Percentiles rank a stretch among this genome's conserved stretches.
phyloP scores from a whole-genome alignment of 1,140 invertebrate genomes.

The Drosophila asahinai region DNA sequence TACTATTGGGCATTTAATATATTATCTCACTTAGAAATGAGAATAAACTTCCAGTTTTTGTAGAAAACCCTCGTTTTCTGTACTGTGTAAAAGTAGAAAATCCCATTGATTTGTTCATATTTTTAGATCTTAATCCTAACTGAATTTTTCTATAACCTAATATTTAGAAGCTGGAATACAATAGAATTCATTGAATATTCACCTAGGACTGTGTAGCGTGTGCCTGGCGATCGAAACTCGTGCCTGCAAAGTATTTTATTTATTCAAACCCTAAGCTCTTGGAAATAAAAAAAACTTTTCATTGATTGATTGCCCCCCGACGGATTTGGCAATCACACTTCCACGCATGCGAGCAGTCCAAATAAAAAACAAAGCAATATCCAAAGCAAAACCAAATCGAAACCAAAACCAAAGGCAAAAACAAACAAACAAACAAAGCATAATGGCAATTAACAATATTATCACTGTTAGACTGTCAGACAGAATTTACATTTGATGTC shows the following conservation, averaged over 20 bases:
- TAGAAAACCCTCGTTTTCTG: no score
- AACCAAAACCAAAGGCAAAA: slow-evolving; percentile 5
- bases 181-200: slow-evolving; percentile 6
- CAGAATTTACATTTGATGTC: slow-evolving; percentile 45
- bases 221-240: slow-evolving; percentile 10
- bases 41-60: neutral
- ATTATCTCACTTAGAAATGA: neutral
- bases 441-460: slow-evolving; percentile 44
- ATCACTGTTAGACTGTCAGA: slow-evolving; percentile 26
- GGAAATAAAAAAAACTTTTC: slow-evolving; percentile 25
- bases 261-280: slow-evolving; percentile 35
- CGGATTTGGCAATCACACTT: slow-evolving; percentile 39
- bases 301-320: slow-evolving; percentile 39
- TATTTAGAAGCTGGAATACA: neutral
- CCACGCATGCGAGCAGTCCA: slow-evolving; percentile 13
- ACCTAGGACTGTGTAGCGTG: neutral
- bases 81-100: neutral
- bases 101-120: neutral
- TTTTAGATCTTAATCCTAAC: slow-evolving; percentile 1
- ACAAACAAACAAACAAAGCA: slow-evolving; percentile 22
- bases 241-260: slow-evolving; percentile 10
- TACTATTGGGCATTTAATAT: neutral
- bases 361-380: slow-evolving; percentile 26
- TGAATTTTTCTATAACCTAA: neutral
- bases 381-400: neutral